Evolutionary conservation across 1,140 invertebrate genomes (phyloP).

Genomic region (Babylonia areolata): DNA sequence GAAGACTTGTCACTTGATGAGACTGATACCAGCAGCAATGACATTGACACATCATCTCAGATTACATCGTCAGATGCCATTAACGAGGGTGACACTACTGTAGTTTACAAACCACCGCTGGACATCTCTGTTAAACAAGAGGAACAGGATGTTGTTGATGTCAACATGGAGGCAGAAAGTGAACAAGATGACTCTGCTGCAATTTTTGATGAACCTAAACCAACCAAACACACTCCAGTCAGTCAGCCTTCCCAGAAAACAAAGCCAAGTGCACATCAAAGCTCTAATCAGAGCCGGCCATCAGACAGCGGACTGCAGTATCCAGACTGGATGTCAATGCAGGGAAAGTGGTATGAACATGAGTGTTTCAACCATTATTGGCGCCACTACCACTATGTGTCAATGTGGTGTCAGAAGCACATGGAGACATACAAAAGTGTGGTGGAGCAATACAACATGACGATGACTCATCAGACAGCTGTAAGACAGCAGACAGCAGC

Average conservation of each 20-base stretch:
- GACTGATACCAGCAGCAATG: background rate
- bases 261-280: background rate
- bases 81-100: background rate
- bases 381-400: slow-evolving; percentile 61
- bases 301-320: background rate
- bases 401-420: slow-evolving; percentile 61
- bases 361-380: slow-evolving; percentile 62
- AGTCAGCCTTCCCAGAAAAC: background rate
- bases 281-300: background rate
- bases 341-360: slow-evolving; percentile 59
- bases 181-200: background rate
- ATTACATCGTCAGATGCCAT: background rate
- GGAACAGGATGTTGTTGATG: background rate
- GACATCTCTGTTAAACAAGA: background rate
- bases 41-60: slow-evolving; percentile 2
- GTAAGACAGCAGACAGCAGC: background rate
- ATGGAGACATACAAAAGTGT: slow-evolving; percentile 36
- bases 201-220: too few species aligned
- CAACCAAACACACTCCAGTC: background rate
- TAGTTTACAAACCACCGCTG: background rate
- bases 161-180: background rate
- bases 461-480: background rate
- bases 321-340: background rate
- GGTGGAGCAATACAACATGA: background rate
- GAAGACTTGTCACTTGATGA: slow-evolving; percentile 45